These are phyloP conservation scores for Hiodon tergisus DNA, from an alignment of 2,113 vertebrate genomes.

Conservation along the genomic window DNA sequence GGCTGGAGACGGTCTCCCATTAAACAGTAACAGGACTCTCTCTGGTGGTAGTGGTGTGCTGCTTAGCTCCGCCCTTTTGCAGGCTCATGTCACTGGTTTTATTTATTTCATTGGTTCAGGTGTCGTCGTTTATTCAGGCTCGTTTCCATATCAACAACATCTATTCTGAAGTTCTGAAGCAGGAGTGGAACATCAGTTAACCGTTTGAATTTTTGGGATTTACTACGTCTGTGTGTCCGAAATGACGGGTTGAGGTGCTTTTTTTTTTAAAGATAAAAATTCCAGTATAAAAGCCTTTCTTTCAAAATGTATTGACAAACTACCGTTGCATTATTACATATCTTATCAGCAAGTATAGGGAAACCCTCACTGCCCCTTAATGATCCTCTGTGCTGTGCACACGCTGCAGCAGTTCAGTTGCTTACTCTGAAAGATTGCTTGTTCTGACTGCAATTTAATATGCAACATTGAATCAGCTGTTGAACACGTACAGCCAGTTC, in stretches of 20 bases:
- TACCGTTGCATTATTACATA: background rate
- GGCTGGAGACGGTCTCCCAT: background rate
- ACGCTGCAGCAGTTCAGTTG: too few relatives aligned
- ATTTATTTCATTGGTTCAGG: conserved; percentile 21
- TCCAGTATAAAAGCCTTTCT: too few relatives aligned
- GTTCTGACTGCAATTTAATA: too few relatives aligned
- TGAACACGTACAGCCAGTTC: too few relatives aligned
- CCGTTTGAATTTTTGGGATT: conserved; percentile 2
- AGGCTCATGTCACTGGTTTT: conserved; percentile 2
- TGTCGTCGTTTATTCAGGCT: background rate
- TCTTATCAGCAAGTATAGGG: too few relatives aligned
- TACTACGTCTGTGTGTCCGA: background rate
- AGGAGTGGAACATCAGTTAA: conserved; percentile 7
- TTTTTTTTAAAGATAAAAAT: too few relatives aligned
- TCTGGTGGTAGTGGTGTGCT: conserved; percentile 1
- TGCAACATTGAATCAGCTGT: too few relatives aligned
- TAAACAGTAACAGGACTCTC: conserved; percentile 18
- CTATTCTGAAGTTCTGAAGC: background rate
- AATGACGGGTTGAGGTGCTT: too few relatives aligned
- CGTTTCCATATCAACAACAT: conserved; percentile 38
- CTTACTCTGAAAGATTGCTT: too few relatives aligned
- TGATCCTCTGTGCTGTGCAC: too few relatives aligned
- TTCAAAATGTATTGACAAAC: too few relatives aligned
- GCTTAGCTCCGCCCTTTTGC: background rate
- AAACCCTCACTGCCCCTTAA: too few relatives aligned